Conservation (phyloP, 2,113 vertebrate species). For the Ceratotherium simum region DNA sequence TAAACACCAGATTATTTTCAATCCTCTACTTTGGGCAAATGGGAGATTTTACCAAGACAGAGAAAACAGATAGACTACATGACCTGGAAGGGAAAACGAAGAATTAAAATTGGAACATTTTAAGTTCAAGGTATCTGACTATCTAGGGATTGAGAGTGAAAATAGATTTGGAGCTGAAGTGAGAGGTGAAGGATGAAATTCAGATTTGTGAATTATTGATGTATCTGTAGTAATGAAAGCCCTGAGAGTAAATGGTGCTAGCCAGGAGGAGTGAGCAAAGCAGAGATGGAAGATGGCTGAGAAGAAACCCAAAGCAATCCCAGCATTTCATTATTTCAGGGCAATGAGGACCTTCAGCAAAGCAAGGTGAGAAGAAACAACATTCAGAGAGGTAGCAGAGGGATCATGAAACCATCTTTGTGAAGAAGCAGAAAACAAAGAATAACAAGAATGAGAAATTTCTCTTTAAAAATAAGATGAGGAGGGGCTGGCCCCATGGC, state of each 20-base stretch:
- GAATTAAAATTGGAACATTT: not conserved
- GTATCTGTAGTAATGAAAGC: not conserved
- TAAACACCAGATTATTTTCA: conserved; percentile 73
- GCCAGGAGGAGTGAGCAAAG: not conserved
- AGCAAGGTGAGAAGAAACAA: not conserved
- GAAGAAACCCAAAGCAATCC: not conserved
- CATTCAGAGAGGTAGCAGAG: rapidly evolving
- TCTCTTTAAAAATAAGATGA: not conserved
- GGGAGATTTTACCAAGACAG: conserved; percentile 32
- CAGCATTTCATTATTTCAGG: not conserved
- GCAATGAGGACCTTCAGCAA: not conserved
- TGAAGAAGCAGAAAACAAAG: not conserved
- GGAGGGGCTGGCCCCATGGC: too few relatives aligned
- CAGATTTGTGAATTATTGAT: not conserved
- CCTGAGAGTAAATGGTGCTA: not conserved
- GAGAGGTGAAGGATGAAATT: not conserved
- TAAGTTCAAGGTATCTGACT: not conserved
- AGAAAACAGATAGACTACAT: not conserved
- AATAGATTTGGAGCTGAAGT: not conserved
- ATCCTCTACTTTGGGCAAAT: conserved; percentile 48
- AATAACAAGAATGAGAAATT: not conserved
- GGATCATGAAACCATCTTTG: not conserved
- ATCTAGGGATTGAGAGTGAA: not conserved
- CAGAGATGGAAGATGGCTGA: rapidly evolving
- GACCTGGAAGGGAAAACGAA: not conserved